phyloP scores from a whole-genome alignment of 2,113 vertebrate species.

The Gobius niger region DNA sequence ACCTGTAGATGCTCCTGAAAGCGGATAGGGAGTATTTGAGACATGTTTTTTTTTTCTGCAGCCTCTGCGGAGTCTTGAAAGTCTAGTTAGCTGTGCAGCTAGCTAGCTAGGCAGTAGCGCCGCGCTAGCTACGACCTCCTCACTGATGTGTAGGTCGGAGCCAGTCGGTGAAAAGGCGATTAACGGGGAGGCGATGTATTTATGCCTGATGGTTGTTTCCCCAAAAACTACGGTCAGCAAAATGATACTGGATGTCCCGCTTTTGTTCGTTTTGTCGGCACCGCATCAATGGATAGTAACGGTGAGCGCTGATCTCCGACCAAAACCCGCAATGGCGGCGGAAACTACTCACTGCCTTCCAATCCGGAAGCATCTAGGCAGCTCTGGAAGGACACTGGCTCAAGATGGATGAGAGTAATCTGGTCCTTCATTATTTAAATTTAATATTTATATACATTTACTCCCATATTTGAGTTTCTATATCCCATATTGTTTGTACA shows the following conservation, averaged over 20 bases:
- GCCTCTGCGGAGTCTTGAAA: constrained; percentile 68
- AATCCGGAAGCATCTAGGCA: constrained; percentile 85
- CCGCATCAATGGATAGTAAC: constrained; percentile 71
- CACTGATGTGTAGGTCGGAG: constrained; percentile 67
- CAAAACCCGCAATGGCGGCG: constrained; percentile 94
- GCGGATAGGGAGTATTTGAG: constrained; percentile 96
- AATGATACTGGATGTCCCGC: constrained; percentile 23
- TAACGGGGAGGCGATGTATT: constrained; percentile 2
- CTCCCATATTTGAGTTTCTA: not conserved
- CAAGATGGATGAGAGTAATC: not conserved
- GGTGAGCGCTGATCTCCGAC: constrained; percentile 65
- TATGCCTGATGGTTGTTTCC: constrained; percentile 17
- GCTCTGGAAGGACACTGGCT: constrained; percentile 77
- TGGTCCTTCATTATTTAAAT: not conserved
- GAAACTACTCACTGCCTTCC: constrained; percentile 72
- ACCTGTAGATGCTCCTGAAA: constrained; percentile 96
- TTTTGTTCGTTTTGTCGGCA: constrained; percentile 46
- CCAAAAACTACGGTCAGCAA: constrained; percentile 14
- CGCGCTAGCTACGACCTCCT: constrained; percentile 78
- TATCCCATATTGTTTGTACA: not conserved
- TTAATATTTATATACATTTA: not conserved
- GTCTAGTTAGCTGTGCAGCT: constrained; percentile 67
- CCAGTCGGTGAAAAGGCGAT: constrained; percentile 45
- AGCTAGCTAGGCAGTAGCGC: constrained; percentile 63
- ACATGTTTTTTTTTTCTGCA: constrained; percentile 81